Conservation (phyloP, 2,113 vertebrate species). For the human region GRCh38 chr12:53415001-53415500, state of each 20-base stretch:
- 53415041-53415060: constrained; percentile 62
- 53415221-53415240: constrained; percentile 69
- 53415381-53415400: constrained; percentile 51
- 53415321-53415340: constrained; percentile 68
- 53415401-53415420: constrained; percentile 16
- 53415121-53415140: constrained; percentile 73
- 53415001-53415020: constrained; percentile 55
- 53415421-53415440: constrained; percentile 4
- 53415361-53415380: constrained; percentile 59
- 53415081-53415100: constrained; percentile 70
- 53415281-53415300: constrained; percentile 73
- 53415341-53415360: constrained; percentile 71
- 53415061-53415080: constrained; percentile 66
- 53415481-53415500: background rate
- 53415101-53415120: constrained; percentile 70
- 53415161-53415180: constrained; percentile 74
- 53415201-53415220: constrained; percentile 62
- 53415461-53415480: constrained; percentile 19
- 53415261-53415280: constrained; percentile 74
- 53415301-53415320: constrained; percentile 63
- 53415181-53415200: constrained; percentile 74
- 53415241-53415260: constrained; percentile 67
- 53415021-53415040: constrained; percentile 66
- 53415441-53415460: background rate
- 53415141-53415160: constrained; percentile 71